Evolutionary conservation across 2,113 vertebrate species (phyloP).

Genomic region (Mastomys natalensis): DNA sequence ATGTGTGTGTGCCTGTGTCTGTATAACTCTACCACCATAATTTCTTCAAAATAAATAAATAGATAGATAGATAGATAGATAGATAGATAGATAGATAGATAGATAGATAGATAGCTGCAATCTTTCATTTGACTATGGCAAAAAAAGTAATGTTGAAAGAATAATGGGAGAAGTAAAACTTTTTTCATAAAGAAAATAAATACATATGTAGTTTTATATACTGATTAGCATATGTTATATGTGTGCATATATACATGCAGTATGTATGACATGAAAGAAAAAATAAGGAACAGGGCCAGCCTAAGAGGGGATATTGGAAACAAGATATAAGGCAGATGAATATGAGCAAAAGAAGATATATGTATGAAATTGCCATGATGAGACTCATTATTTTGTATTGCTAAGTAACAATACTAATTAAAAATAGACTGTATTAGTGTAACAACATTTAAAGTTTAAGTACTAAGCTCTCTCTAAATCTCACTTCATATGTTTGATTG

Average conservation of each 20-base stretch:
- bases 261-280: neutral
- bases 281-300: neutral
- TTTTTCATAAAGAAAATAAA: neutral
- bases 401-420: neutral
- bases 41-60: neutral
- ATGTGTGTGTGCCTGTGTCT: neutral
- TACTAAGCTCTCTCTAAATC: neutral
- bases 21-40: neutral
- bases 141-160: neutral
- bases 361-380: neutral
- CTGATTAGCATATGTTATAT: neutral
- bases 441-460: neutral
- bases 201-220: neutral
- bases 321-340: neutral
- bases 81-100: neutral
- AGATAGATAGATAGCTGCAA: neutral
- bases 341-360: neutral
- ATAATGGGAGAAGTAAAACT: neutral
- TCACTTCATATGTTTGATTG: neutral
- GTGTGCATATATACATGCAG: neutral
- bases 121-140: neutral
- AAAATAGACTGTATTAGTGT: neutral
- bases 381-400: neutral
- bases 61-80: neutral
- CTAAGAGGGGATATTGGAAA: neutral